Evolutionary conservation across 2,888 invertebrate species (phyloP).

Genomic region (Phrixothrix hirtus): DNA sequence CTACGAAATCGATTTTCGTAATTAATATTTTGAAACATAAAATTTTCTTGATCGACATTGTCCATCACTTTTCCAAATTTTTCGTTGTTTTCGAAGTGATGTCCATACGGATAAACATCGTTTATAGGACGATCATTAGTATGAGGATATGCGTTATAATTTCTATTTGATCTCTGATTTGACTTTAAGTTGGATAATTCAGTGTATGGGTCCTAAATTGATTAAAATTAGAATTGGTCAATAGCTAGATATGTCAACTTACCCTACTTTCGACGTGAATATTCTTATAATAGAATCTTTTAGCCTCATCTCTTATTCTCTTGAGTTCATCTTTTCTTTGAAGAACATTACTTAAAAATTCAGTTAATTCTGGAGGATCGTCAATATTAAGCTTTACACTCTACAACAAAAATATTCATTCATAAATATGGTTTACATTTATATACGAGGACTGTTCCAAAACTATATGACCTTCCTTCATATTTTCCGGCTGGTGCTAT

Average conservation of each 20-base stretch:
- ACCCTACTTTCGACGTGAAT: too few species aligned
- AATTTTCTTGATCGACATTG: not conserved
- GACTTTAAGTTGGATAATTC: too few species aligned
- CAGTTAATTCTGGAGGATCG: constrained; percentile 48
- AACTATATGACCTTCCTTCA: too few species aligned
- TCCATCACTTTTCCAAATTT: constrained; percentile 1
- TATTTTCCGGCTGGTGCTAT: too few species aligned
- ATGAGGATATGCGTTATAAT: not conserved
- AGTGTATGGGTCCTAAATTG: too few species aligned
- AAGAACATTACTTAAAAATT: constrained; percentile 47
- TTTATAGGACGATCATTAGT: constrained; percentile 26
- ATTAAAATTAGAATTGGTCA: too few species aligned
- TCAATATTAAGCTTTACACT: constrained; percentile 44
- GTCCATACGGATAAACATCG: constrained; percentile 36
- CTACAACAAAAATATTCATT: constrained; percentile 32
- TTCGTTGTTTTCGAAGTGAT: not conserved
- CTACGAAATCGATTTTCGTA: constrained; percentile 3
- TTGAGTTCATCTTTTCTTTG: constrained; percentile 48
- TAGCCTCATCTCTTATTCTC: constrained; percentile 43
- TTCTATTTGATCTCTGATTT: too few species aligned
- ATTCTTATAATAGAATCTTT: not conserved
- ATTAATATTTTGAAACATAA: not conserved
- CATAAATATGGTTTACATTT: not conserved
- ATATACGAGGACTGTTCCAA: too few species aligned
- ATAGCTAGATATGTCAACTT: too few species aligned